Evolutionary conservation across 2,113 vertebrate species (phyloP).

Genomic region (Ahaetulla prasina): DNA sequence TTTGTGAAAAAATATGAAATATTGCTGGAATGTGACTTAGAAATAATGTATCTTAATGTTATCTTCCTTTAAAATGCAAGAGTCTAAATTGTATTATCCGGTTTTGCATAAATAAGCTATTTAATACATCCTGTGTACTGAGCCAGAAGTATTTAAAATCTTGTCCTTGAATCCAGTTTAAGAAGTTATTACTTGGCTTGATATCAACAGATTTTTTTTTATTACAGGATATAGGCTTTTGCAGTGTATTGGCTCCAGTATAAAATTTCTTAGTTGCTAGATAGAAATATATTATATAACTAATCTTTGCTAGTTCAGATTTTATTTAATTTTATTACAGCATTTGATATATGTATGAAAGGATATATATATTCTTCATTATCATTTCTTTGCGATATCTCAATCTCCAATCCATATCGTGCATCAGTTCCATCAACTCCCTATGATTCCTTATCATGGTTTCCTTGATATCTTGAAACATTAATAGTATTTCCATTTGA

Average conservation of each 20-base stretch:
- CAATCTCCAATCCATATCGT: too few species aligned
- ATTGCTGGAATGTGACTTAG: neutral
- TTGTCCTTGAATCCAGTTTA: slow-evolving; percentile 25
- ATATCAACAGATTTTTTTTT: slow-evolving; percentile 33
- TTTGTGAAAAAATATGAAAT: neutral
- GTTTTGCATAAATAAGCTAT: slow-evolving; percentile 35
- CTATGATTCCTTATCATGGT: too few species aligned
- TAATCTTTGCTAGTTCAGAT: neutral
- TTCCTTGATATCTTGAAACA: too few species aligned
- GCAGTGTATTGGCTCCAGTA: neutral
- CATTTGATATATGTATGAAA: too few species aligned
- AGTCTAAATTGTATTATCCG: neutral
- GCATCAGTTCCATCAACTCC: too few species aligned
- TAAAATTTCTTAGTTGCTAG: slow-evolving; percentile 5
- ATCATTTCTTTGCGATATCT: too few species aligned
- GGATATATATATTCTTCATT: too few species aligned
- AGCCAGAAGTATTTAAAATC: slow-evolving; percentile 29
- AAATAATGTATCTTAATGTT: neutral
- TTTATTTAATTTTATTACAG: neutral
- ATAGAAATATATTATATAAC: neutral
- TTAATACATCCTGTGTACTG: slow-evolving; percentile 29
- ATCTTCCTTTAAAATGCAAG: neutral
- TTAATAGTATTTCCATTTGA: too few species aligned
- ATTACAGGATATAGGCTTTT: slow-evolving; percentile 30
- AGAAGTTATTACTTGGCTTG: slow-evolving; percentile 33